These are phyloP conservation scores for Strigamia maritima DNA, from an alignment of 2,888 invertebrate genomes.

Conservation along the genomic window DNA sequence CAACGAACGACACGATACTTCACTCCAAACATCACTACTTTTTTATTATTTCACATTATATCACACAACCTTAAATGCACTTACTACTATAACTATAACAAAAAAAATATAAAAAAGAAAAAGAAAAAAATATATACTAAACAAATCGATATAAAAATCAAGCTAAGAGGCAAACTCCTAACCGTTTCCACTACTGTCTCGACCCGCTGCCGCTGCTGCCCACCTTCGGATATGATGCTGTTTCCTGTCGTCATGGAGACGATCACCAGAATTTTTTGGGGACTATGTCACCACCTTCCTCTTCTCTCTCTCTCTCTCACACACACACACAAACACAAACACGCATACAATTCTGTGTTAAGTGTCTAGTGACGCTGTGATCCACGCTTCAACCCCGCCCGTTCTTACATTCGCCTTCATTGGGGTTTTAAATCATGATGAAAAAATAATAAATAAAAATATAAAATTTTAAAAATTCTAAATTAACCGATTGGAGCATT, in stretches of 20 bases:
- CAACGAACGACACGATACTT: constrained; percentile 4
- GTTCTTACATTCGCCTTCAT: constrained; percentile 4
- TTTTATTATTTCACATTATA: neutral
- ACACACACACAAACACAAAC: neutral
- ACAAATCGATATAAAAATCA: neutral
- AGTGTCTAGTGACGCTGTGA: neutral
- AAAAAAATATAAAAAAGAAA: neutral
- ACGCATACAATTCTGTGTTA: neutral
- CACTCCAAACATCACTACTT: neutral
- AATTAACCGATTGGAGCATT: neutral
- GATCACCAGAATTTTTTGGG: neutral
- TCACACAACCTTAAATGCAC: neutral
- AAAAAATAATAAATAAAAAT: too few relatives aligned
- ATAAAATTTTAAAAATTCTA: too few relatives aligned
- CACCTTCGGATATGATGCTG: neutral
- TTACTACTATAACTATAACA: neutral
- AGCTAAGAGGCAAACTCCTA: neutral
- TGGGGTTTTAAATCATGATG: neutral
- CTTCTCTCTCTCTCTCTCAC: neutral
- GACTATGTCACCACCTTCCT: constrained; percentile 1
- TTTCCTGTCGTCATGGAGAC: neutral
- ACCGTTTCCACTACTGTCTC: neutral
- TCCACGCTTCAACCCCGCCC: constrained; percentile 4
- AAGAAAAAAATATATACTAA: neutral
- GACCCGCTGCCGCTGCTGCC: neutral